Conservation (phyloP, 1,140 invertebrate species). For the Aphaenogaster ashmeadi region DNA sequence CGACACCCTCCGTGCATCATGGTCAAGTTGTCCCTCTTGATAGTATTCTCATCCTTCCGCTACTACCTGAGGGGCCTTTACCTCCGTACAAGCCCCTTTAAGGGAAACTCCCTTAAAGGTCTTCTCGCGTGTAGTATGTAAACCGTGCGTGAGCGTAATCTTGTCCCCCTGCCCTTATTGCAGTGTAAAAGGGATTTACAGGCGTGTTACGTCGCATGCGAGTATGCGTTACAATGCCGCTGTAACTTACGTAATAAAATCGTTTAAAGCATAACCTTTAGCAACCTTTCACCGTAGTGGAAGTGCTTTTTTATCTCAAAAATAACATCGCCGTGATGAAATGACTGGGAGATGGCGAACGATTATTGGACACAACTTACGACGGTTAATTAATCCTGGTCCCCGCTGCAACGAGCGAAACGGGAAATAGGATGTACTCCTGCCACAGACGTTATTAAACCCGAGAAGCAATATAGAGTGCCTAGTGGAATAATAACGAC, state of each 20-base stretch:
- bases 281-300: neutral
- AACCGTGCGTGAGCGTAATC: conserved; percentile 60
- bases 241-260: conserved; percentile 33
- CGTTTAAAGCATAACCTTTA: conserved; percentile 32
- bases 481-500: conserved; percentile 67
- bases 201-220: conserved; percentile 2
- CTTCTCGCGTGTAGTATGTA: conserved; percentile 49
- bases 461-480: conserved; percentile 58
- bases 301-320: conserved; percentile 17
- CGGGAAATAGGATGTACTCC: conserved; percentile 50
- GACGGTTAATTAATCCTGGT: conserved; percentile 72
- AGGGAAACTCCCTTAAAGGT: conserved; percentile 67
- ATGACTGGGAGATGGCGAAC: neutral
- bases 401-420: conserved; percentile 41
- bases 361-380: conserved; percentile 42
- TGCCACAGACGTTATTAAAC: conserved; percentile 70
- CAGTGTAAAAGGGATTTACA: conserved; percentile 62
- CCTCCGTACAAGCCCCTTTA: conserved; percentile 58
- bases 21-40: conserved; percentile 77
- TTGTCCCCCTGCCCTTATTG: conserved; percentile 14
- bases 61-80: conserved; percentile 32
- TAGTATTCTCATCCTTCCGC: conserved; percentile 29
- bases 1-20: conserved; percentile 46
- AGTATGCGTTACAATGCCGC: conserved; percentile 17
- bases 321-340: conserved; percentile 35